Base-by-base conservation (phyloP, 2,797 vertebrate species). In the Sebastes matsubarae region DNA sequence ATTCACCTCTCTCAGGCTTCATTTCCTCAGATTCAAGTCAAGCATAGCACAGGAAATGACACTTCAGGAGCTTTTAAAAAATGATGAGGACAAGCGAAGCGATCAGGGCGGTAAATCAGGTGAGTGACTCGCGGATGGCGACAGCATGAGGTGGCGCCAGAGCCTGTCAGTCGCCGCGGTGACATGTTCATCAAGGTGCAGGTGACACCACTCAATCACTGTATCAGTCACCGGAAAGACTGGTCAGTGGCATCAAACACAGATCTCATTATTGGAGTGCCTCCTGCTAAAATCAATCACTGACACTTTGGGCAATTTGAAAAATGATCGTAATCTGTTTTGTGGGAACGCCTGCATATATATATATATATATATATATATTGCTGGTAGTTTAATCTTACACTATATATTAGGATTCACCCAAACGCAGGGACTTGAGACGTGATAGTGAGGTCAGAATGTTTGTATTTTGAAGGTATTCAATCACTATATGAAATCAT, bases 11-110 rank as follows among this genome's bases (percentile, higher is more conserved):
- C 93, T 90, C 82, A 78, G 88, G 89, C 90, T 94, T 93, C 93
- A 93, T 94, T 95, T 94, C 93, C 93, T 94, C 81, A 76, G 77
- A 92, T 93, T 91, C 90, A 81, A 92, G 88, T 92, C 87, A 82
- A 94, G 89, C 91, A 87, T 81, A 79, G 88, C 87, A 73, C 90
- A 92, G 94, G 93, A 95, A 94, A 94, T 94, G 94, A 94, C 93
- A 93, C 93, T 94, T 91, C 91, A 88, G 86, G 89, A 93, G 93
- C 92, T 90, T 92, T 93, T 93, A 89, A 93, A 93, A 93, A 92
- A 94, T 91, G 90, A 94, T 82, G 92, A 92, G 90, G 91, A 92
- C 88, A 88, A 92, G 89, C 89, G 70, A 67, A 80, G 90, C 80
- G 76, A 88, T 92, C 82, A 36, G 32, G 85, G 84, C 77, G 75